phyloP scores from a whole-genome alignment of 2,797 vertebrate genomes.

The Sparidentex hasta region DNA sequence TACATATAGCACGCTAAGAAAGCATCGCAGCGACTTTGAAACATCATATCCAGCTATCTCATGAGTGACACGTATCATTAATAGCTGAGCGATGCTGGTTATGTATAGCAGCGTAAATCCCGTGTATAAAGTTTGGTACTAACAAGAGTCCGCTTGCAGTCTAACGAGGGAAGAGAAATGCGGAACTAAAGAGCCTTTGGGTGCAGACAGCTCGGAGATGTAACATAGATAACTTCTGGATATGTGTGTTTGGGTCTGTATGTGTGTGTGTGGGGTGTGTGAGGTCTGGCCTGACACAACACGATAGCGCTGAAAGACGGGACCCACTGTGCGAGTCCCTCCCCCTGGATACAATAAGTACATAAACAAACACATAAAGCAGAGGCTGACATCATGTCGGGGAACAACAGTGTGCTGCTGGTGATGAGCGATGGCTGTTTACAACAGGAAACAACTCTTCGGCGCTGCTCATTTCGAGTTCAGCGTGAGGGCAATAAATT shows the following conservation, averaged over 20 bases:
- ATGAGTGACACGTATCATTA: constrained; percentile 3
- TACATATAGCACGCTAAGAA: not conserved
- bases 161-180: constrained; percentile 15
- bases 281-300: constrained; percentile 63
- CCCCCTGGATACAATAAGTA: constrained; percentile 62
- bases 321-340: constrained; percentile 49
- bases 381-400: constrained; percentile 47
- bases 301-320: constrained; percentile 60
- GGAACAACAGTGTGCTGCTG: constrained; percentile 37
- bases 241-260: not conserved
- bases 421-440: constrained; percentile 67
- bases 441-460: constrained; percentile 60
- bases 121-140: not conserved
- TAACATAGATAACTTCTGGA: constrained; percentile 30
- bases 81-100: not conserved
- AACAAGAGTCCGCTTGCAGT: not conserved
- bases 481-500: constrained; percentile 34
- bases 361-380: constrained; percentile 65
- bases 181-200: constrained; percentile 30
- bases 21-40: constrained; percentile 10
- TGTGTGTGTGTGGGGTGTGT: constrained; percentile 45
- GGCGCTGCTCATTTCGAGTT: constrained; percentile 8
- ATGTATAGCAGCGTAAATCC: constrained; percentile 10
- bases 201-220: constrained; percentile 42
- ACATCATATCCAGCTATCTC: constrained; percentile 9